A percentile compares a stretch with the other conserved stretches of the same genome.
These are phyloP conservation scores for Bergia puertoricense DNA, from an alignment of 92 coral and sea anemone genomes.

Conservation along the genomic window DNA sequence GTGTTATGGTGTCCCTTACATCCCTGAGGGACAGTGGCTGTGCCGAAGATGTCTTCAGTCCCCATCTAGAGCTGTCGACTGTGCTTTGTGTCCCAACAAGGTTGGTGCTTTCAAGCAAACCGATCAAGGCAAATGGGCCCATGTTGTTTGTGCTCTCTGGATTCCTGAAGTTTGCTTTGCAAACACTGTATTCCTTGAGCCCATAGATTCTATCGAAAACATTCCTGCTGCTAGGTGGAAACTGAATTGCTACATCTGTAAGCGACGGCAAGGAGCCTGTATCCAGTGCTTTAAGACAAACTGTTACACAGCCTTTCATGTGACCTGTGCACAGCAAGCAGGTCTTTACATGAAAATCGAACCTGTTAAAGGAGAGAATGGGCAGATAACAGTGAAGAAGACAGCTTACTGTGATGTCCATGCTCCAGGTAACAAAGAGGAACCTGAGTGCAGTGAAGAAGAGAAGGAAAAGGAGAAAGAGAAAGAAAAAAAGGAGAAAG, in stretches of 20 bases:
- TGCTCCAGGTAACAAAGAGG: slow-evolving; percentile 70
- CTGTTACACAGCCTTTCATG: slow-evolving; percentile 99
- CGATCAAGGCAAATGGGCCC: slow-evolving; percentile 98
- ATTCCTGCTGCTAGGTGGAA: slow-evolving; percentile 98
- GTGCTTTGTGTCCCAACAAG: slow-evolving; percentile 97
- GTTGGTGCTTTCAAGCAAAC: slow-evolving; percentile 99
- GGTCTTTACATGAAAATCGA: slow-evolving; percentile 99
- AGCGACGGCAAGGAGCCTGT: slow-evolving; percentile 96
- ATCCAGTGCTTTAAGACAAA: slow-evolving; percentile 99
- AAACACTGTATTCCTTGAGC: slow-evolving; percentile 97
- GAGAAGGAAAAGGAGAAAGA: slow-evolving; percentile 80
- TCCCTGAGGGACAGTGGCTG: slow-evolving; percentile 99
- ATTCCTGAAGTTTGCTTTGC: slow-evolving; percentile 99
- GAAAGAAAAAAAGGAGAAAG: slow-evolving; percentile 75
- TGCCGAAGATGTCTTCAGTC: slow-evolving; percentile 98
- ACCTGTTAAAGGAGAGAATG: slow-evolving; percentile 87
- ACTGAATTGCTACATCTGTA: slow-evolving; percentile 94
- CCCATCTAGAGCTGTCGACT: slow-evolving; percentile 97
- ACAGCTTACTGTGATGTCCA: slow-evolving; percentile 97
- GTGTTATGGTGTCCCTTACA: slow-evolving; percentile 99
- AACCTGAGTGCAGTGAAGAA: slow-evolving; percentile 69
- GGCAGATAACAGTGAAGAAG: slow-evolving; percentile 92
- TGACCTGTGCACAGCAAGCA: slow-evolving; percentile 99
- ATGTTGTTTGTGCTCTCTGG: slow-evolving; percentile 99
- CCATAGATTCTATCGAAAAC: slow-evolving; percentile 96